These are phyloP conservation scores for Chalcosyrphus nemorum DNA, from an alignment of 2,888 invertebrate genomes.

Conservation along the genomic window DNA sequence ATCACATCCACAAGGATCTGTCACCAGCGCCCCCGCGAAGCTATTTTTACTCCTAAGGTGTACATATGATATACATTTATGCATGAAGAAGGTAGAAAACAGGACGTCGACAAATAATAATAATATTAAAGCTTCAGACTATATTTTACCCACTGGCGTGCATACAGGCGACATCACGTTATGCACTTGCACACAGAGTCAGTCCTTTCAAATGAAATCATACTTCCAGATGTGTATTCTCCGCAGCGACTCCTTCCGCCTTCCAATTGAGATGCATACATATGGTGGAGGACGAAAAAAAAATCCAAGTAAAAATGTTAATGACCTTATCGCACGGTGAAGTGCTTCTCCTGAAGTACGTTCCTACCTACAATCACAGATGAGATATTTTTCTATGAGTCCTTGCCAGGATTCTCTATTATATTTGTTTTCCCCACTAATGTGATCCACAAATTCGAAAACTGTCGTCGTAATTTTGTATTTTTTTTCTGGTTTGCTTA, in stretches of 20 bases:
- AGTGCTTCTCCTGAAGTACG: slow-evolving; percentile 33
- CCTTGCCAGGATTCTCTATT: slow-evolving; percentile 13
- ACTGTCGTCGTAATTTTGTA: slow-evolving; percentile 59
- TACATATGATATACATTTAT: slow-evolving; percentile 39
- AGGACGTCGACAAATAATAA: slow-evolving; percentile 34
- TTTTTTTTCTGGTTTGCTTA: slow-evolving; percentile 13
- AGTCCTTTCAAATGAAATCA: slow-evolving; percentile 43
- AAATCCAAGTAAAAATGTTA: slow-evolving; percentile 66
- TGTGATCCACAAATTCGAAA: slow-evolving; percentile 59
- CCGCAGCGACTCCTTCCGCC: background rate
- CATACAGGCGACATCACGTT: slow-evolving; percentile 30
- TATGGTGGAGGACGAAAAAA: slow-evolving; percentile 4
- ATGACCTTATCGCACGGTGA: slow-evolving; percentile 58
- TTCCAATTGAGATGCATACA: background rate
- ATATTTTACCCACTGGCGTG: slow-evolving; percentile 49
- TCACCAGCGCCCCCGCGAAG: background rate
- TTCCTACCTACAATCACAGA: slow-evolving; percentile 44
- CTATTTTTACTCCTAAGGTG: slow-evolving; percentile 3
- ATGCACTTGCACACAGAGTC: slow-evolving; percentile 9
- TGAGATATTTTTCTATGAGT: slow-evolving; percentile 32
- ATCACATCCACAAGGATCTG: background rate
- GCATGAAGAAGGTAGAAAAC: slow-evolving; percentile 6
- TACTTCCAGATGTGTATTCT: slow-evolving; percentile 31
- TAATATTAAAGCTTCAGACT: slow-evolving; percentile 61
- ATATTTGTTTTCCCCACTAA: background rate